phyloP scores from a whole-genome alignment of 2,888 invertebrate species.

The Cephus nigrinus region DNA sequence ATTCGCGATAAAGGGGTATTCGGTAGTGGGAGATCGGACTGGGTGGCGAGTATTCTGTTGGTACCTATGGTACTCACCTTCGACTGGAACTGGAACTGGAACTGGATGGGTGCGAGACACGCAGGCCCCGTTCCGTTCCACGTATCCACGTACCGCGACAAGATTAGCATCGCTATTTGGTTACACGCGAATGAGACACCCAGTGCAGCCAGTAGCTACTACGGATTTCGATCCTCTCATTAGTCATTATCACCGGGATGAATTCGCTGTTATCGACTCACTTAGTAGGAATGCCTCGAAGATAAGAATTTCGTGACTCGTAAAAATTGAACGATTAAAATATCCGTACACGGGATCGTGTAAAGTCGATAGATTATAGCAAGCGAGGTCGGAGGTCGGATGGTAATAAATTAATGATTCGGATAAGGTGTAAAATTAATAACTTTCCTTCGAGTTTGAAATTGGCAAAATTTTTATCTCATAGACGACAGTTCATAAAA shows the following conservation, averaged over 20 bases:
- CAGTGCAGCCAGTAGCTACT: conserved; percentile 38
- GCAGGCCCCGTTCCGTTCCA: conserved; percentile 43
- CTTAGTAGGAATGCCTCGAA: neutral
- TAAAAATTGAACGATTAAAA: neutral
- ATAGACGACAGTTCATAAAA: neutral
- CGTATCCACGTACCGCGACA: conserved; percentile 52
- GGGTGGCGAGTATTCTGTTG: conserved; percentile 14
- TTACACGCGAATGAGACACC: conserved; percentile 54
- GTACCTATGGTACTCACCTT: neutral
- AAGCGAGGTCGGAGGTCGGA: neutral
- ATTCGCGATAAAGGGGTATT: conserved; percentile 56
- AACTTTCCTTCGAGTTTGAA: neutral
- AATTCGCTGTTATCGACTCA: neutral
- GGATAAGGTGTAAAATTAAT: neutral
- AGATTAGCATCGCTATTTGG: conserved; percentile 59
- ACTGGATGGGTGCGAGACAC: conserved; percentile 41
- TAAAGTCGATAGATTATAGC: neutral
- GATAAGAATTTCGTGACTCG: neutral
- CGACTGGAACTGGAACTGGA: neutral
- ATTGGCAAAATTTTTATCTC: neutral
- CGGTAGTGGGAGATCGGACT: conserved; percentile 34
- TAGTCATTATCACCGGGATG: conserved; percentile 44
- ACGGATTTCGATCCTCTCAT: conserved; percentile 38
- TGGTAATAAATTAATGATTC: neutral
- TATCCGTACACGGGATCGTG: neutral